These are phyloP conservation scores for Eupithecia centaureata DNA, from an alignment of 2,888 invertebrate species.

Conservation along the genomic window DNA sequence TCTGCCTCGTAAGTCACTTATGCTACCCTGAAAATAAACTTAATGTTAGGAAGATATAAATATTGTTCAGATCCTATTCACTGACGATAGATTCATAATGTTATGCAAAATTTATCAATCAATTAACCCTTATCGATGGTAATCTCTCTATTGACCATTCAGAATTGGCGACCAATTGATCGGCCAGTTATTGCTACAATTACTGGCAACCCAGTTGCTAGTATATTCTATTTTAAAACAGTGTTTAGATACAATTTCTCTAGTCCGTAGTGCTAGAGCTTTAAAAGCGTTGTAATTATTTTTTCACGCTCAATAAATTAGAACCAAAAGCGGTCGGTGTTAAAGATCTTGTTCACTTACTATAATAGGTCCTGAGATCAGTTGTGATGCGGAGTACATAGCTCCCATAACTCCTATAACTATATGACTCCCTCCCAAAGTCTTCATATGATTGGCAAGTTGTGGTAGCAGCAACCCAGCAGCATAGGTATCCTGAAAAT, in stretches of 20 bases:
- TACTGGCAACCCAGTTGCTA: neutral
- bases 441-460: conserved; percentile 66
- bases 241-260: neutral
- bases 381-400: conserved; percentile 81
- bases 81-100: neutral
- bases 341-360: conserved; percentile 55
- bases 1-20: conserved; percentile 82
- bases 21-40: conserved; percentile 75
- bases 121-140: neutral
- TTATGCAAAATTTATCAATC: neutral
- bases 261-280: neutral
- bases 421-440: conserved; percentile 79
- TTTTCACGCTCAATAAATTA: neutral
- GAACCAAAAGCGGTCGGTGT: neutral
- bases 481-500: conserved; percentile 55
- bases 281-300: neutral
- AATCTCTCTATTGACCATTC: neutral
- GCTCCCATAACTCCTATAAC: conserved; percentile 81
- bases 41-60: neutral
- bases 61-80: neutral
- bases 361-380: conserved; percentile 82
- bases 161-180: neutral
- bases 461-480: conserved; percentile 54
- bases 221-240: neutral
- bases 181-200: neutral